Evolutionary conservation across 2,888 invertebrate species (phyloP), one percentile per base, ranked within the genome.

Genomic region (Ectemnius continuus): DNA sequence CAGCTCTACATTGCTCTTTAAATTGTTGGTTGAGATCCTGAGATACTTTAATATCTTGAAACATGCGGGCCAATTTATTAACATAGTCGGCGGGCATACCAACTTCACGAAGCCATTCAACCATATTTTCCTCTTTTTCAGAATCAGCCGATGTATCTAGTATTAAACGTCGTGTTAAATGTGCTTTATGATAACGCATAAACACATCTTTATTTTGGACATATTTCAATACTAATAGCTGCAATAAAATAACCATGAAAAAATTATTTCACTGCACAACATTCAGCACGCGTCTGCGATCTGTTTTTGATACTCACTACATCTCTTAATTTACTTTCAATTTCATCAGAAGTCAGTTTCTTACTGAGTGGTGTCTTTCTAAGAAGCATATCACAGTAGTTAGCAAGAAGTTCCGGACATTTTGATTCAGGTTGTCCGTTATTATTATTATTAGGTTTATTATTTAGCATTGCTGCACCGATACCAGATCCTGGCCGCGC

Each of bases 21-120:
- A 99, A 99, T 88, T 97, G 97, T 83, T 95, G 94, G 92, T 99
- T 99, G 73, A 99, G 93, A 92, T 99, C 99, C 92, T 98, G 98
- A 90, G 98, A 98, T 4, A 91, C 97, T 94, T 99, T 99, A 83
- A 99, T 97, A 91, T 99, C 99, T 93, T 97, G 97, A 91, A 97
- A 97, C 99, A 99, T 99, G 81, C 99, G 93, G 8, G 98, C 98
- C 86, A 99, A 92, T 92, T 99, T 99, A 92, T 99, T 99, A 18
- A 99, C 98, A 92, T 98, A 99, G 92, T 99, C 99, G 0, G 99
- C 99, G 2, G 99, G 99, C 99, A 99, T 99, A 45, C 99, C 99
- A 16, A 98, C 98, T 91, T 99, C 99, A 83, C 98, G 93, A 62
- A 97, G 93, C 98, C 98, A 98, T 90, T 98, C 98, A 0, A 99